Conservation (phyloP, 2,888 invertebrate species). For the Cactoblastis cactorum region DNA sequence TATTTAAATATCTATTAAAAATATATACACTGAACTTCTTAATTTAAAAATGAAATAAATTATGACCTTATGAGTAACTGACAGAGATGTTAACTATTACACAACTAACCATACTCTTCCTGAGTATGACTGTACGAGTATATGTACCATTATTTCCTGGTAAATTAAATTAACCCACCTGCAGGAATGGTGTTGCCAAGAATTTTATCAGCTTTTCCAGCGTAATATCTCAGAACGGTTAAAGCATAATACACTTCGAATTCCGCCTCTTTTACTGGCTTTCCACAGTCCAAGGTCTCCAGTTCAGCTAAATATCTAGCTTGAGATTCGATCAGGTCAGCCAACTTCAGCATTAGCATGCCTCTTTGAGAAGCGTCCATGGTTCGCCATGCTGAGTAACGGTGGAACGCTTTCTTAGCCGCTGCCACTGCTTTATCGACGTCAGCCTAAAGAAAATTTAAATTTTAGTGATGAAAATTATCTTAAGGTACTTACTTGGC, state of each 20-base stretch:
- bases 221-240: slow-evolving; percentile 88
- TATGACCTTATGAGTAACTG: too few species aligned
- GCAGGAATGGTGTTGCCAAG: slow-evolving; percentile 87
- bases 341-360: slow-evolving; percentile 83
- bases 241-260: slow-evolving; percentile 84
- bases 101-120: too few species aligned
- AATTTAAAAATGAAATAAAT: too few species aligned
- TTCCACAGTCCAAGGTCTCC: slow-evolving; percentile 97
- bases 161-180: slow-evolving; percentile 34
- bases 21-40: too few species aligned
- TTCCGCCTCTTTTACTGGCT: slow-evolving; percentile 86
- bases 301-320: slow-evolving; percentile 87
- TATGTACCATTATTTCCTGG: too few species aligned
- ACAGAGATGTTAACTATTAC: too few species aligned
- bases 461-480: too few species aligned
- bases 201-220: slow-evolving; percentile 95
- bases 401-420: slow-evolving; percentile 87
- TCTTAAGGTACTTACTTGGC: too few species aligned
- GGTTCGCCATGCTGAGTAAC: slow-evolving; percentile 86
- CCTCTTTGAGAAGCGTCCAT: slow-evolving; percentile 91
- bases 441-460: slow-evolving; percentile 80
- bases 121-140: too few species aligned
- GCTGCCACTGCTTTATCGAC: slow-evolving; percentile 89
- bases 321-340: slow-evolving; percentile 88
- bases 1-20: too few species aligned